phyloP scores from a whole-genome alignment of 2,797 vertebrate genomes.

The Calcarius lapponicus region DNA sequence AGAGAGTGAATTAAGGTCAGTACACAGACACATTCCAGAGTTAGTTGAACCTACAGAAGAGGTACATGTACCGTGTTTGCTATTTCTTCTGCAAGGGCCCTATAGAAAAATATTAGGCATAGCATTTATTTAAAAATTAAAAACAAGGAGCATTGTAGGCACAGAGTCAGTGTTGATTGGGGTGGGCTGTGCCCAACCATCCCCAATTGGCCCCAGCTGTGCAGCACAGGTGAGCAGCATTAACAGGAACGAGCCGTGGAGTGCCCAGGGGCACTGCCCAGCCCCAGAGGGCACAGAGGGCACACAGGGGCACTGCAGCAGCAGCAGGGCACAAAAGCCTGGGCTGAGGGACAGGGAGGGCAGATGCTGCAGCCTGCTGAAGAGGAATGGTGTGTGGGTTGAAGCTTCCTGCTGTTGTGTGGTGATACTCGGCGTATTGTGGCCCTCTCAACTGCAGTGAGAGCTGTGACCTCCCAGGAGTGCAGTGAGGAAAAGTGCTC shows the following conservation, averaged over 20 bases:
- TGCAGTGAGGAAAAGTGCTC: accelerated
- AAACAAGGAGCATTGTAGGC: background rate
- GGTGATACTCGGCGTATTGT: accelerated
- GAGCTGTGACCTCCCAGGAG: background rate
- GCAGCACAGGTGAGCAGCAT: background rate
- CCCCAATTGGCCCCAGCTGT: accelerated
- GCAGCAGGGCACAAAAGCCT: background rate
- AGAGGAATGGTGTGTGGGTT: accelerated
- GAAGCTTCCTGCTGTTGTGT: background rate
- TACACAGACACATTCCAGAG: background rate
- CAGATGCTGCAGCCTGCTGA: too few species aligned
- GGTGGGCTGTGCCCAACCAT: background rate
- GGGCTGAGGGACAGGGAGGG: background rate
- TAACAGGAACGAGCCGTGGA: background rate
- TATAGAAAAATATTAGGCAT: background rate
- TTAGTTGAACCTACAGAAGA: background rate
- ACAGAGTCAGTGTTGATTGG: background rate
- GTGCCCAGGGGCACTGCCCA: too few species aligned
- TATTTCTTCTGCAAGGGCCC: background rate
- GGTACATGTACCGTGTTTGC: background rate
- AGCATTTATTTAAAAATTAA: background rate
- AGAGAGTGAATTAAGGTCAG: background rate
- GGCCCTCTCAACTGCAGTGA: background rate
- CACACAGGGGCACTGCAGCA: too few species aligned
- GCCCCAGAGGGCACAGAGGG: too few species aligned